Evolutionary conservation across 23 tunicate species (phyloP).

Genomic region (Clavelina lepadiformis): DNA sequence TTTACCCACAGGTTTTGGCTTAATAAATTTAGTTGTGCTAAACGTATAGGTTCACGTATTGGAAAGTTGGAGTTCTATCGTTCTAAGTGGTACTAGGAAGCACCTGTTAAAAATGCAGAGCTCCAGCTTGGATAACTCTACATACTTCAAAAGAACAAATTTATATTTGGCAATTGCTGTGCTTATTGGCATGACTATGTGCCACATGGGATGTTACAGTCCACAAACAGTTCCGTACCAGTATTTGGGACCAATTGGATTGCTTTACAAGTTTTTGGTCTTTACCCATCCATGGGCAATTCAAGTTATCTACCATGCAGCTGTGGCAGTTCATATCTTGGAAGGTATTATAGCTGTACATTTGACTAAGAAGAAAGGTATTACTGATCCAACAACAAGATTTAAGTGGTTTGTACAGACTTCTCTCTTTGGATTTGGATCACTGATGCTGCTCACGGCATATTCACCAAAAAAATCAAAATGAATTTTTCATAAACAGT

Average conservation of each 20-base stretch:
- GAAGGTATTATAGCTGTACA: constrained; percentile 24
- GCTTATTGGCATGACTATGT: constrained; percentile 19
- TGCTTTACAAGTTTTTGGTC: constrained; percentile 17
- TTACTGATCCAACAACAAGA: constrained; percentile 18
- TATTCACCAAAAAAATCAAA: constrained; percentile 6
- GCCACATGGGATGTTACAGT: constrained; percentile 22
- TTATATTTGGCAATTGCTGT: not conserved
- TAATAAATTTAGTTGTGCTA: no score
- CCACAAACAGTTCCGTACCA: constrained; percentile 28
- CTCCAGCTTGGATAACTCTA: no score
- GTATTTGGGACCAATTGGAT: constrained; percentile 43
- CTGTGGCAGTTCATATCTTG: constrained; percentile 17
- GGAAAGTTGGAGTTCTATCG: no score
- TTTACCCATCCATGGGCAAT: constrained; percentile 17
- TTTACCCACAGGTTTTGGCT: no score
- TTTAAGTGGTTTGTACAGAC: constrained; percentile 38
- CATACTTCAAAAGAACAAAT: constrained; percentile 9
- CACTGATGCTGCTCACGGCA: not conserved
- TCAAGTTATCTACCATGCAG: constrained; percentile 1
- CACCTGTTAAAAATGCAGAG: no score
- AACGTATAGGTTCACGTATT: no score
- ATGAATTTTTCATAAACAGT: no score
- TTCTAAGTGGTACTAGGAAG: no score
- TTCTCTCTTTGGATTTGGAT: constrained; percentile 9
- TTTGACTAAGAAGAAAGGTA: constrained; percentile 20